phyloP scores from a whole-genome alignment of 2,888 invertebrate genomes.

The Melinaea menophilus region DNA sequence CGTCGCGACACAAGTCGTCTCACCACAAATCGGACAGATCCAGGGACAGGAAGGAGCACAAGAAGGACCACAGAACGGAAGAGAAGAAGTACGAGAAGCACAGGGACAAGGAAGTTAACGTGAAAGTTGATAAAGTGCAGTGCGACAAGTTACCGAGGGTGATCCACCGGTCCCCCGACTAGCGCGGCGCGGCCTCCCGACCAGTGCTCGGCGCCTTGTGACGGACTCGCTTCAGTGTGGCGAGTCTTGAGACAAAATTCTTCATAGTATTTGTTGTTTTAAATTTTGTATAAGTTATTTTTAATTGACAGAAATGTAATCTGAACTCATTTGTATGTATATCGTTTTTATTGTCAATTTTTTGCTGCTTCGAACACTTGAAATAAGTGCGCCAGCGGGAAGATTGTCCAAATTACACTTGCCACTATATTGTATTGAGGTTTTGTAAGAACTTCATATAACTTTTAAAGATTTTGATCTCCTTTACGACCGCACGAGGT shows the following conservation, averaged over 20 bases:
- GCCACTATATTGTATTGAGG: not conserved
- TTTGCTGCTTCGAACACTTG: not conserved
- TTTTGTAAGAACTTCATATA: not conserved
- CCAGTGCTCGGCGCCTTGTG: conserved; percentile 13
- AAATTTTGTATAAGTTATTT: not conserved
- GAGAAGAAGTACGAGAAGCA: conserved; percentile 51
- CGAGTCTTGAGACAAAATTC: not conserved
- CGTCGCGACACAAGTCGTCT: conserved; percentile 60
- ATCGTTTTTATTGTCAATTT: too few species aligned
- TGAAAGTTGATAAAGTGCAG: conserved; percentile 33
- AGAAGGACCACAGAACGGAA: conserved; percentile 53
- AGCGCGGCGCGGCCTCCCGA: conserved; percentile 33
- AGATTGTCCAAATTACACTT: conserved; percentile 1
- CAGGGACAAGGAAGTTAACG: conserved; percentile 36
- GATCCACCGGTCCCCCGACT: conserved; percentile 62
- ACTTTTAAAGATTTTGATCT: conserved; percentile 23
- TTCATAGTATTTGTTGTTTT: conserved; percentile 10
- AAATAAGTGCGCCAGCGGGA: not conserved
- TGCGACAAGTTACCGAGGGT: conserved; percentile 52
- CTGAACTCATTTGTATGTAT: too few species aligned
- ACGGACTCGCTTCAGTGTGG: not conserved
- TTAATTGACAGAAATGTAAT: too few species aligned
- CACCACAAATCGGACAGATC: conserved; percentile 51
- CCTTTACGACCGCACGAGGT: conserved; percentile 22
- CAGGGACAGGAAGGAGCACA: conserved; percentile 49